Conservation (phyloP, 1,140 invertebrate genomes). For the Pogonus chalceus region DNA sequence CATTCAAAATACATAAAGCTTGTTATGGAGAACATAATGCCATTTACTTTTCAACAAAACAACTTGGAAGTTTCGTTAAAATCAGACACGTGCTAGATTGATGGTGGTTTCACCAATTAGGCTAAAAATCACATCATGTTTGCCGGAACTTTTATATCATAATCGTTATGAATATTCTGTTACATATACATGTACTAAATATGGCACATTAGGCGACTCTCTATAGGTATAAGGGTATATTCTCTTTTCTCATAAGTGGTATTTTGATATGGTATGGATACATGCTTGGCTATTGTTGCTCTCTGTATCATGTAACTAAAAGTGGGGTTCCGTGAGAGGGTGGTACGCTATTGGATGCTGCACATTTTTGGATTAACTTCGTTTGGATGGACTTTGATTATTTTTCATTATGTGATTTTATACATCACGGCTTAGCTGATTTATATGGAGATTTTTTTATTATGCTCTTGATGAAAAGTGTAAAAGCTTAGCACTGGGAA, state of each 20-base stretch:
- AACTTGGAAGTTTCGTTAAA: conserved; percentile 10
- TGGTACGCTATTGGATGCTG: not conserved
- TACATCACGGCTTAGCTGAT: not conserved
- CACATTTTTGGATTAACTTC: not conserved
- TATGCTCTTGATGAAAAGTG: too few species aligned
- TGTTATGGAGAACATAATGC: not conserved
- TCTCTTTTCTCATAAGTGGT: conserved; percentile 12
- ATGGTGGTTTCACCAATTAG: conserved; percentile 12
- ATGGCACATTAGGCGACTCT: conserved; percentile 4
- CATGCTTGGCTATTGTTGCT: not conserved
- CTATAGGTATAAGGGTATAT: conserved; percentile 10
- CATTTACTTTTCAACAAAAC: not conserved
- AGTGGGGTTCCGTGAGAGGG: not conserved
- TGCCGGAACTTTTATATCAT: not conserved
- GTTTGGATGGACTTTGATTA: not conserved
- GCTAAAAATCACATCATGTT: not conserved
- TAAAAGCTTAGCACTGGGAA: too few species aligned
- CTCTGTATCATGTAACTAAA: conserved; percentile 1
- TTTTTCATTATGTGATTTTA: not conserved
- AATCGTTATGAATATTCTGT: not conserved
- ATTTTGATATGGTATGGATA: conserved; percentile 11
- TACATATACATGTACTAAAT: not conserved
- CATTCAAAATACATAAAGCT: not conserved
- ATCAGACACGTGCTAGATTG: conserved; percentile 11
- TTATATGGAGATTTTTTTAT: too few species aligned